Evolutionary conservation across 1,140 invertebrate species (phyloP), one percentile per base, ranked within the genome.

Genomic region (Procambarus virginalis): DNA sequence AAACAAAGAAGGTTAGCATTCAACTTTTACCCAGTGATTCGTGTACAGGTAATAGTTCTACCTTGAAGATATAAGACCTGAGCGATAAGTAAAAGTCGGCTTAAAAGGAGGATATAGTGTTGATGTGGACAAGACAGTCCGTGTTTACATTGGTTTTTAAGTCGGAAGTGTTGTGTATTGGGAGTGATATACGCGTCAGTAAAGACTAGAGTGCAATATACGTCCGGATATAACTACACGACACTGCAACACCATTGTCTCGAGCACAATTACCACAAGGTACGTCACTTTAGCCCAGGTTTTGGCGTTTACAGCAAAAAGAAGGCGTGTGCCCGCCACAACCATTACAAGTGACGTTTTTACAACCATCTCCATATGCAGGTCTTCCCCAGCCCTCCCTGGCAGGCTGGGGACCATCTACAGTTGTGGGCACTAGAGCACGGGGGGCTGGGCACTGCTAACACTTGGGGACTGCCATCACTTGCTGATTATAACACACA

Each of bases 81-180:
- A 60, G 51, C 79, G 55, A 60, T 81, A 81, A 81, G 51, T 10
- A 0, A 58, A 81, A 81, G 51, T 81, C 49, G 51, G 48, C 17
- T 1, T 34, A 81, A 81, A 58, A n/a, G 17, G 5, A 12, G 51
- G 20, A 55, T 60, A 60, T 60, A 48, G 14, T 81, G 49, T 81
- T 60, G 79, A 81, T 45, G 79, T 81, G 79, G 79, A 81, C 51
- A 22, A 58, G 79, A 81, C 79, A 51, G 17, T 81, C 60, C 14
- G 46, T 81, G 79, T 81, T 81, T 81, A 81, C 79, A 81, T 81
- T 81, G 22, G 51, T 81, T 58, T 81, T 81, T 81, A 58, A 81
- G 79, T 34, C 51, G 22, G 22, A 81, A 81, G 49, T 81, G 49
- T 81, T 58, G 48, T 51, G 22, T 55, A 58, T 81, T 81, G 3